These are phyloP conservation scores for Brachypalpus laphriformis DNA, from an alignment of 2,888 invertebrate genomes.

Conservation along the genomic window DNA sequence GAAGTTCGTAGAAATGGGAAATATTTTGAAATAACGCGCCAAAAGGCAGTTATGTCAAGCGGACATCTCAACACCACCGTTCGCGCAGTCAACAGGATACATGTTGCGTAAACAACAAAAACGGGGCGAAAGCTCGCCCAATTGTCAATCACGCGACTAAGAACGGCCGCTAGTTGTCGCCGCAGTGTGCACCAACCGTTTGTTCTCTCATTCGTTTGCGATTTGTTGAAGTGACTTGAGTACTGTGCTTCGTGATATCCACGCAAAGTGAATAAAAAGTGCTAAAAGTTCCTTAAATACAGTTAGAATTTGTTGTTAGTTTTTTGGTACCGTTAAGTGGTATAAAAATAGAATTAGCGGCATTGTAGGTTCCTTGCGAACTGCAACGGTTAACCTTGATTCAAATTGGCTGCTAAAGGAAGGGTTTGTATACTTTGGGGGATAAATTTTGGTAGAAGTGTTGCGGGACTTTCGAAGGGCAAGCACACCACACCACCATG, in stretches of 20 bases:
- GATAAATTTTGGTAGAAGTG: neutral
- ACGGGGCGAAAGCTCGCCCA: slow-evolving; percentile 59
- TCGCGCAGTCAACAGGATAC: slow-evolving; percentile 34
- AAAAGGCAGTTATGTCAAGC: slow-evolving; percentile 65
- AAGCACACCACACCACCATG: neutral
- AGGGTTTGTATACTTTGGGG: slow-evolving; percentile 43
- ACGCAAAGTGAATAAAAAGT: neutral
- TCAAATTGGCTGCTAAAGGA: slow-evolving; percentile 15
- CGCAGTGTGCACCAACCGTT: slow-evolving; percentile 50
- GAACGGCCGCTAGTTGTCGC: slow-evolving; percentile 36
- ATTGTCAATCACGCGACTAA: slow-evolving; percentile 34
- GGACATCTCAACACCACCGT: slow-evolving; percentile 69
- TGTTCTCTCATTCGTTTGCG: slow-evolving; percentile 47
- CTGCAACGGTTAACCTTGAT: neutral
- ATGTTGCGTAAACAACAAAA: slow-evolving; percentile 70
- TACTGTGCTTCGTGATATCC: slow-evolving; percentile 4
- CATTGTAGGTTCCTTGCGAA: neutral
- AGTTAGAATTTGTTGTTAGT: slow-evolving; percentile 17
- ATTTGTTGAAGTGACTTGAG: slow-evolving; percentile 54
- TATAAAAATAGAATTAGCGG: slow-evolving; percentile 5
- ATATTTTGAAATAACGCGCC: slow-evolving; percentile 35
- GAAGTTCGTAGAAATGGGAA: neutral
- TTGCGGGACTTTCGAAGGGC: neutral
- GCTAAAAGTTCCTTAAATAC: neutral
- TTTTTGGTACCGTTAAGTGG: slow-evolving; percentile 30